Evolutionary conservation across 2,113 vertebrate species (phyloP), one percentile per base, ranked within the genome.

Genomic region (Caranx melampygus): DNA sequence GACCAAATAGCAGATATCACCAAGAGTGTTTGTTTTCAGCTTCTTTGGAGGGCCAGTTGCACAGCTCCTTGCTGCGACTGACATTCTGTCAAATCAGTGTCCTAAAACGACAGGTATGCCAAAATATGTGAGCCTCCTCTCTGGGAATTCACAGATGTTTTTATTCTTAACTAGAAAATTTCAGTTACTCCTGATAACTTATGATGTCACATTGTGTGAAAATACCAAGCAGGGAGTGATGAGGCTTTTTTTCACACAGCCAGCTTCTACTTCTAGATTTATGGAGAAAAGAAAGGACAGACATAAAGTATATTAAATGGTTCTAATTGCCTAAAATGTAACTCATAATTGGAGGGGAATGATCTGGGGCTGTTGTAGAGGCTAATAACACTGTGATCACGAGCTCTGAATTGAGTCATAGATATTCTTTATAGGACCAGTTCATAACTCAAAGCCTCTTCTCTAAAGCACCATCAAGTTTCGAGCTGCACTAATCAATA

Each of bases 401-500:
- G 26, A 40, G 61, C 72, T 75, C 44, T 58, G 20, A 82, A 62
- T 31, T 45, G 49, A 58, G 66, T 66, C 52, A 51, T 82, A 75
- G 64, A 82, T 64, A 64, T 51, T 44, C 21, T 57, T 34, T 44
- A 65, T 76, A 82, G 70, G 72, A 71, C 18, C 60, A 65, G 72
- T 75, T 76, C 66, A 77, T 54, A 13, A 72, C 57, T 31, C 33
- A 60, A 61, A 51, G 26, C 14, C 47, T 34, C 59, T 42, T 40
- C 58, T 49, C 18, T 34, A 6, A 75, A 64, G 63, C 64, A 37
- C 21, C 35, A 6, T 2, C 26, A 35, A 33, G 8, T 61, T 78
- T 42, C 61, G 52, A 78, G 55, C 45, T 61, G 47, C 49, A 57
- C 37, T 57, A 60, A 81, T 70, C 79, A 44, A 68, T 70, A 34